phyloP scores from a whole-genome alignment of 2,113 vertebrate genomes.

The Jaculus jaculus region DNA sequence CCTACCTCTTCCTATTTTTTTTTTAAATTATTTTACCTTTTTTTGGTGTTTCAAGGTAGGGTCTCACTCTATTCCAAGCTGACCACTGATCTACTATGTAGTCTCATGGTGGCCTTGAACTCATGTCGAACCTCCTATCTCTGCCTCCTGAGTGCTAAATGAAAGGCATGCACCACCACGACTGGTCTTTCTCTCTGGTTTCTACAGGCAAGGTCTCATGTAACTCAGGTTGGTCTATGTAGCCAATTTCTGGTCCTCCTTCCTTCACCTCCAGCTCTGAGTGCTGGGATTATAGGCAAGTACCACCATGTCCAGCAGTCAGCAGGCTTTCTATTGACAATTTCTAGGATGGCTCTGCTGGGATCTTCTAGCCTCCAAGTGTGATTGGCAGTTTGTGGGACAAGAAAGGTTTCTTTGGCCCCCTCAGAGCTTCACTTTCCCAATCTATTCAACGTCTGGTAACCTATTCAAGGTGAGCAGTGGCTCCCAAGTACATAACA shows the following conservation, averaged over 20 bases:
- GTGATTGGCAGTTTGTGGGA: background rate
- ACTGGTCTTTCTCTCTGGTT: too few species aligned
- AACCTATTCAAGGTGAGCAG: slow-evolving; percentile 5
- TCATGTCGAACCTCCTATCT: too few species aligned
- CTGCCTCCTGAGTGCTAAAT: too few species aligned
- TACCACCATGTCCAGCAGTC: background rate
- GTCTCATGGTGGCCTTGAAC: too few species aligned
- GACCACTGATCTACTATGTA: too few species aligned
- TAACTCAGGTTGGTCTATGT: background rate
- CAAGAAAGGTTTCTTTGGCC: background rate
- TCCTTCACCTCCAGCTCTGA: background rate
- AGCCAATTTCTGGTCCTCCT: background rate
- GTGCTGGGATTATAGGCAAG: background rate
- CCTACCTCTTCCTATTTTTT: background rate
- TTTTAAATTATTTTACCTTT: too few species aligned
- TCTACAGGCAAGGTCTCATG: too few species aligned
- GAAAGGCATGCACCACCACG: too few species aligned
- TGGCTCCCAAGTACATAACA: background rate
- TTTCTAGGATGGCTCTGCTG: background rate
- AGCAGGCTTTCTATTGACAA: background rate
- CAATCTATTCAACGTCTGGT: background rate
- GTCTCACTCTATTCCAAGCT: too few species aligned
- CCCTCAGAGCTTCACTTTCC: slow-evolving; percentile 21
- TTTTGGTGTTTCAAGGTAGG: too few species aligned
- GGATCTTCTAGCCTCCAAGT: background rate